phyloP scores from a whole-genome alignment of 2,113 vertebrate species.

The Vombatus ursinus region DNA sequence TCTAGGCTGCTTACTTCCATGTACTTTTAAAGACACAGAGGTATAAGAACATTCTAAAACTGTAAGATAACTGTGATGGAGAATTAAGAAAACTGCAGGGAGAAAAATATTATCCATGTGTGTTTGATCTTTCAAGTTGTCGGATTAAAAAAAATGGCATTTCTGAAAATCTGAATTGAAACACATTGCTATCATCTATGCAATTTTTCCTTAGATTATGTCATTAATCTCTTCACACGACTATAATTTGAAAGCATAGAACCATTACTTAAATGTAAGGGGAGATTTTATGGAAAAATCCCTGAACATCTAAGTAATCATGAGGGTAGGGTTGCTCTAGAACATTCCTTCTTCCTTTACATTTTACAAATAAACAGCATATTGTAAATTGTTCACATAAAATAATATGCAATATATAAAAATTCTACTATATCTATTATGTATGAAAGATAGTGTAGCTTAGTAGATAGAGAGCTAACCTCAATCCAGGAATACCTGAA shows the following conservation, averaged over 20 bases:
- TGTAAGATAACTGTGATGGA: not conserved
- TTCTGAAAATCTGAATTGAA: not conserved
- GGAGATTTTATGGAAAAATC: not conserved
- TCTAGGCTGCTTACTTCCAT: not conserved
- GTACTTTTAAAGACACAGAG: not conserved
- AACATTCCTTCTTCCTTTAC: not conserved
- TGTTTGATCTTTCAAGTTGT: not conserved
- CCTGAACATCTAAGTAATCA: not conserved
- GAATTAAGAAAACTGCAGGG: not conserved
- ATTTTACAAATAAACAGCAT: constrained; percentile 3
- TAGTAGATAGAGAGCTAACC: not conserved
- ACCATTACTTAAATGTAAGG: constrained; percentile 24
- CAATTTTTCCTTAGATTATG: constrained; percentile 21
- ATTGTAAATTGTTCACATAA: constrained; percentile 28
- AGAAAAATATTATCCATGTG: not conserved
- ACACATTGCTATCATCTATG: not conserved
- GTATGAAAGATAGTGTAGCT: not conserved
- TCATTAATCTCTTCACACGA: not conserved
- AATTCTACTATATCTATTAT: not conserved
- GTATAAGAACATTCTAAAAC: not conserved
- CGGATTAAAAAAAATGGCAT: constrained; percentile 28
- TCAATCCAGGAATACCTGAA: not conserved
- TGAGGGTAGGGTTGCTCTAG: not conserved
- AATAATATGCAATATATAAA: not conserved
- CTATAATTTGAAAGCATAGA: not conserved